Evolutionary conservation across 2,113 vertebrate species (phyloP).

Genomic region (Cyprinus carpio): DNA sequence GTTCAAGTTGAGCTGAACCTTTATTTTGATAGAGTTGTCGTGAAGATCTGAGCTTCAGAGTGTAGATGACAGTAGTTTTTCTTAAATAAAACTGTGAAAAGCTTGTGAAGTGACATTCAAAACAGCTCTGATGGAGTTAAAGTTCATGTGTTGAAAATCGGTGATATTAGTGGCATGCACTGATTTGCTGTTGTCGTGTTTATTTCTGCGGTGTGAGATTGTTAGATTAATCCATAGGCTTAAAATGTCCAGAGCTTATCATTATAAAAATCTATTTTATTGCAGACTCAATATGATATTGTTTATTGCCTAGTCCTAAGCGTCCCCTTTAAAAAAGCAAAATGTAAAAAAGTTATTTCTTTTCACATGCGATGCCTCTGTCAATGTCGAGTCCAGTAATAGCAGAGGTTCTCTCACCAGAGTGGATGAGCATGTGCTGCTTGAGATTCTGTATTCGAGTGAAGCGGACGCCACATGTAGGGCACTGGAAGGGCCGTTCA

Average conservation of each 20-base stretch:
- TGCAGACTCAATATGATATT: neutral
- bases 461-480: constrained; percentile 95
- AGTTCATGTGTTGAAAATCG: too few species aligned
- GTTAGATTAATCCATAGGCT: neutral
- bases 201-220: neutral
- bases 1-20: too few species aligned
- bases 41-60: too few species aligned
- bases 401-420: constrained; percentile 77
- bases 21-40: too few species aligned
- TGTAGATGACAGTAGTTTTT: too few species aligned
- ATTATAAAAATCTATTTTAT: neutral
- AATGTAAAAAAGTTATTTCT: neutral
- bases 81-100: too few species aligned
- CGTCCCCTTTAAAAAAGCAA: too few species aligned
- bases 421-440: constrained; percentile 99
- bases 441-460: constrained; percentile 99
- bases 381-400: neutral
- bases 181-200: neutral
- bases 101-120: too few species aligned
- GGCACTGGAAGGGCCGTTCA: constrained; percentile 74
- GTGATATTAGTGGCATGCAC: too few species aligned
- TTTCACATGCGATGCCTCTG: neutral
- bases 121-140: too few species aligned
- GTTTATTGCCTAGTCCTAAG: neutral
- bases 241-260: neutral